Evolutionary conservation across 2,888 invertebrate genomes (phyloP), one percentile per base, ranked within the genome.

Genomic region (Pandemis heparana): DNA sequence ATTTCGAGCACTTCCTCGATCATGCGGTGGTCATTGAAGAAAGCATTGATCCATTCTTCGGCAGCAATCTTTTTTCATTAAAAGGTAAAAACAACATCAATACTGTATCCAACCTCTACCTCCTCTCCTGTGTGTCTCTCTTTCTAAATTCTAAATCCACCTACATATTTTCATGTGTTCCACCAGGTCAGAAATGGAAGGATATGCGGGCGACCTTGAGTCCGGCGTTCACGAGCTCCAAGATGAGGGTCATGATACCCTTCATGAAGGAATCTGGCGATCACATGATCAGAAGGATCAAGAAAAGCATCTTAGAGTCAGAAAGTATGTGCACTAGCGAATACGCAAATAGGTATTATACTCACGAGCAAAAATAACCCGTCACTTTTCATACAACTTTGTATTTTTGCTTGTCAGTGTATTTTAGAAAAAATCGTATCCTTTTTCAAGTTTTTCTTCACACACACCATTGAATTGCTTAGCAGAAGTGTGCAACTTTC

Each of bases 1-100:
- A 95, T 78, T 95, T 95, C 70, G 95, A 95, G 72, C 83, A 94
- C 77, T 95, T 95, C 77, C 74, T 88, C 0, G 94, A 95, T 81
- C 95, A 95, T 80, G 87, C 89, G 1, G 75, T 79, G 2, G 46
- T 90, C 0, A 80, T 91, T 5, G 83, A 85, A 7, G 89, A 89
- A 12, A 81, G 83, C 0, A 77, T 80, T 5, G 95, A 95, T 62
- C 89, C 92, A 0, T 77, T 96, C 0, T 95, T 95, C 79, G 91
- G 89, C 0, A 94, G 92, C 72, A 93, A 89, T 51, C 79, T 95
- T 2, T 87, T 95, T 56, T 82, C 88, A 1, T 83, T 95, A 79
- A 90, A 88, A 82, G 95, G 95, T 91, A 77, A 68, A 39, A 18
- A 16, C 16, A 51, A 46, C 56, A 41, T 8, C 38, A 39, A 39